phyloP scores from a whole-genome alignment of 1,140 invertebrate species.

The Polypedilum vanderplanki region DNA sequence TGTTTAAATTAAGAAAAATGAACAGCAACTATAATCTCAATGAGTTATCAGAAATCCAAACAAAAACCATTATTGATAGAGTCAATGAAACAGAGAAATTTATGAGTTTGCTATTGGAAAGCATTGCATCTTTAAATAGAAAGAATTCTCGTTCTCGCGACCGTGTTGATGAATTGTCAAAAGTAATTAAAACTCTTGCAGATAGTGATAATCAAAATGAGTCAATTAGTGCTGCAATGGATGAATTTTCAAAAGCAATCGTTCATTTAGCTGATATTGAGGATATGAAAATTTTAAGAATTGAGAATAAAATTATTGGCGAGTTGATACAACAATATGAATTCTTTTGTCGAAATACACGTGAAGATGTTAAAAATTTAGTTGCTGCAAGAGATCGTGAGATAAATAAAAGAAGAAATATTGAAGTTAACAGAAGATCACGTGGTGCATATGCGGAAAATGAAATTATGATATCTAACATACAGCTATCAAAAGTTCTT shows the following conservation, averaged over 20 bases:
- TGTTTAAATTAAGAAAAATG: background rate
- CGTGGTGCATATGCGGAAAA: conserved; percentile 61
- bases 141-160: conserved; percentile 47
- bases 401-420: conserved; percentile 51
- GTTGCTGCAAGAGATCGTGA: conserved; percentile 61
- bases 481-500: conserved; percentile 63
- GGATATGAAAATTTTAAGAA: conserved; percentile 59
- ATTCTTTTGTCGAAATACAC: conserved; percentile 60
- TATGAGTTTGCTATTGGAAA: conserved; percentile 16
- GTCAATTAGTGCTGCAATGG: conserved; percentile 53
- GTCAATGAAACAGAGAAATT: conserved; percentile 11
- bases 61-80: background rate
- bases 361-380: conserved; percentile 64
- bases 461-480: conserved; percentile 61
- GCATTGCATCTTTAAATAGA: background rate
- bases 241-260: conserved; percentile 56
- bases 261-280: conserved; percentile 63
- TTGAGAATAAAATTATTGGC: conserved; percentile 58
- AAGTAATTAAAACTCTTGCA: conserved; percentile 56
- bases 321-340: conserved; percentile 60
- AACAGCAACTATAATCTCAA: background rate
- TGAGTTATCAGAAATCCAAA: background rate
- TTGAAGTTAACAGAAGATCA: conserved; percentile 29
- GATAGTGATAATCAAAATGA: conserved; percentile 63
- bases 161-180: conserved; percentile 60